phyloP scores from a whole-genome alignment of 2,113 vertebrate genomes.

The Parus major region DNA sequence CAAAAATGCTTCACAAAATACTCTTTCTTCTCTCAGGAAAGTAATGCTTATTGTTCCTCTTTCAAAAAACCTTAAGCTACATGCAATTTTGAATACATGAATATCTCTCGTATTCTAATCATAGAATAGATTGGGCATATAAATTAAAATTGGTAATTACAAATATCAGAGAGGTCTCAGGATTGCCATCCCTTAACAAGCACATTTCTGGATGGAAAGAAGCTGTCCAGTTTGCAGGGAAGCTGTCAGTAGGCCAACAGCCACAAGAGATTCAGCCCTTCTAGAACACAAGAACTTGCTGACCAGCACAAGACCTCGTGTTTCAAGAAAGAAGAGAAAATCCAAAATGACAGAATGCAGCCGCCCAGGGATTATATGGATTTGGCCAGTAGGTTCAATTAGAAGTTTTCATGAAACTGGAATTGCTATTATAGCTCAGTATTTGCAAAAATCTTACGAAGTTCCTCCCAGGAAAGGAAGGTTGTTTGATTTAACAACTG shows the following conservation, averaged over 20 bases:
- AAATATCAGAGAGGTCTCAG: background rate
- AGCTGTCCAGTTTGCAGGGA: background rate
- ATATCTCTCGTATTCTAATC: background rate
- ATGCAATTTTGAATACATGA: background rate
- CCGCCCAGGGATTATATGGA: background rate
- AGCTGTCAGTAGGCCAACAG: background rate
- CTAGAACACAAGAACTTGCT: background rate
- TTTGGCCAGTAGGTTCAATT: background rate
- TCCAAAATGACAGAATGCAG: background rate
- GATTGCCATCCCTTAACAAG: background rate
- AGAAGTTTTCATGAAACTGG: background rate
- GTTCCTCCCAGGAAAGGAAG: background rate
- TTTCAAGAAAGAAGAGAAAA: background rate
- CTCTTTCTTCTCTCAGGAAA: background rate
- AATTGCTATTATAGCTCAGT: background rate
- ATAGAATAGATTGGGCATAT: accelerated
- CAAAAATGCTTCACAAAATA: background rate
- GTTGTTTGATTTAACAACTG: background rate
- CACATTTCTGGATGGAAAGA: background rate
- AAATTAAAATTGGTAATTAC: background rate
- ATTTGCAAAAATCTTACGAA: background rate
- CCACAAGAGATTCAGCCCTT: background rate
- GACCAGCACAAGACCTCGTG: accelerated
- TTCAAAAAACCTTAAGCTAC: background rate
- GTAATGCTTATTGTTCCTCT: background rate